phyloP scores from a whole-genome alignment of 1,140 invertebrate species.

The Dendroctonus valens region DNA sequence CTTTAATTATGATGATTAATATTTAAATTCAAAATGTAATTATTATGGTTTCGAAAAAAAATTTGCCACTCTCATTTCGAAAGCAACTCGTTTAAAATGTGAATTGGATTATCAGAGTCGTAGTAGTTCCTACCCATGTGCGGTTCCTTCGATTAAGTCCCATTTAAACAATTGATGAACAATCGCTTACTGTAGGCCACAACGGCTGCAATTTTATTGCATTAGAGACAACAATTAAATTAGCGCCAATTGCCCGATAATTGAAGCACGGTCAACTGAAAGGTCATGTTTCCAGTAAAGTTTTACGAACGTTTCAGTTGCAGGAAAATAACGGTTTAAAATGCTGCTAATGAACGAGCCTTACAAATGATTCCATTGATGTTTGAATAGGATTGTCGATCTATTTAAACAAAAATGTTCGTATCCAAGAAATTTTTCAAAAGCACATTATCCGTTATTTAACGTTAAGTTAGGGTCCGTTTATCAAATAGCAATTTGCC shows the following conservation, averaged over 20 bases:
- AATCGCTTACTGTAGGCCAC: slow-evolving; percentile 14
- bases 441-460: too few species aligned
- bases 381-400: too few species aligned
- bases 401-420: too few species aligned
- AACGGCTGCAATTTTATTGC: slow-evolving; percentile 20
- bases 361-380: too few species aligned
- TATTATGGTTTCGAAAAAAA: too few species aligned
- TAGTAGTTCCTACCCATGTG: not conserved
- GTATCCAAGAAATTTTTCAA: not conserved
- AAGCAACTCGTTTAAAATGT: too few species aligned
- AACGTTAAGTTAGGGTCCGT: too few species aligned
- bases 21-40: too few species aligned
- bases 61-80: too few species aligned
- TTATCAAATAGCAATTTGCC: too few species aligned
- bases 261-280: slow-evolving; percentile 5
- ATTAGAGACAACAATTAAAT: slow-evolving; percentile 33
- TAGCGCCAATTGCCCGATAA: slow-evolving; percentile 28
- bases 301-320: slow-evolving; percentile 10
- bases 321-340: not conserved
- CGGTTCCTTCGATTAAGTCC: slow-evolving; percentile 2
- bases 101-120: too few species aligned
- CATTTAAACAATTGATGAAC: slow-evolving; percentile 8
- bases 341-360: not conserved
- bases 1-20: too few species aligned
- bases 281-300: not conserved